phyloP scores from a whole-genome alignment of 37 sponge, comb jelly and placozoan genomes.

The Axinella damicornis region DNA sequence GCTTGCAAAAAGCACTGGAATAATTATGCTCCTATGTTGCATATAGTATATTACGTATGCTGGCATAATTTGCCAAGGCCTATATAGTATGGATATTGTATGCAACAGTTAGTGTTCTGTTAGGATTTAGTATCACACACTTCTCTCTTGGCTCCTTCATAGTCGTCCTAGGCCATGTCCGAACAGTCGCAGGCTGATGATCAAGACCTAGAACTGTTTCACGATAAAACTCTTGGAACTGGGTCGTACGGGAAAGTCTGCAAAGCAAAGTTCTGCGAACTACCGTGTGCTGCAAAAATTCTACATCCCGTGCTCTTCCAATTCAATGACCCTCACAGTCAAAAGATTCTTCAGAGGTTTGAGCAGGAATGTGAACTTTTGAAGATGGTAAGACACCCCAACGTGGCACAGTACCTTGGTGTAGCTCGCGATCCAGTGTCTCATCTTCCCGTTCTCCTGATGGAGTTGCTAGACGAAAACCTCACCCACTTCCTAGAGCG shows the following conservation, averaged over 20 bases:
- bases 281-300: constrained; percentile 1
- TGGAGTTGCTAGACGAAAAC: constrained; percentile 24
- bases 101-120: too few relatives aligned
- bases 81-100: too few relatives aligned
- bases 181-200: too few relatives aligned
- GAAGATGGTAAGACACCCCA: constrained; percentile 13
- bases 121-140: too few relatives aligned
- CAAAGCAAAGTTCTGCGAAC: neutral
- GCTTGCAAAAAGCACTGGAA: too few relatives aligned
- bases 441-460: constrained; percentile 26
- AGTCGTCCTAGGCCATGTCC: too few relatives aligned
- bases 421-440: neutral
- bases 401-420: constrained; percentile 32
- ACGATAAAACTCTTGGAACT: neutral
- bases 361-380: constrained; percentile 33
- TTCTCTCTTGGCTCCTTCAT: too few relatives aligned
- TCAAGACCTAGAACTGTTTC: too few relatives aligned
- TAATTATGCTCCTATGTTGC: too few relatives aligned
- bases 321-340: neutral
- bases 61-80: too few relatives aligned
- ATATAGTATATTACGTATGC: too few relatives aligned
- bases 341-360: neutral
- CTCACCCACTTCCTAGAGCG: constrained; percentile 14
- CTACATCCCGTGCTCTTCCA: neutral
- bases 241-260: neutral